A percentile compares a stretch with the other conserved stretches of the same genome.
Conservation (phyloP, 2,888 invertebrate species). For the Smittia aterrima region DNA sequence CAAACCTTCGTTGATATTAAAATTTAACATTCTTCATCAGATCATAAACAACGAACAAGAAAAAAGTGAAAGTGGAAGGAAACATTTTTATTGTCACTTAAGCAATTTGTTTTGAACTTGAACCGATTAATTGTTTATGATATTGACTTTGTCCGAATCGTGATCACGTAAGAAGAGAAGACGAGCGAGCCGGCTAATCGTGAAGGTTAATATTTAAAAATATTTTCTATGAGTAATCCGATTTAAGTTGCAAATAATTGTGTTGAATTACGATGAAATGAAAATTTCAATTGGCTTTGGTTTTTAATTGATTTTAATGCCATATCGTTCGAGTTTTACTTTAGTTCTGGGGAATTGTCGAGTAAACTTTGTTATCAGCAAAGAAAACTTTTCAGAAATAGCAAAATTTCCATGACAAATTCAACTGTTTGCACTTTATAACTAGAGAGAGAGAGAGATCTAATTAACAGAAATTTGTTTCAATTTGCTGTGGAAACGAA, state of each 20-base stretch:
- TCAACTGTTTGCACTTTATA: constrained; percentile 30
- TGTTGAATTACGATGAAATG: not conserved
- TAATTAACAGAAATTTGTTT: constrained; percentile 26
- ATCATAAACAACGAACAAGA: not conserved
- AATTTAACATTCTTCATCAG: not conserved
- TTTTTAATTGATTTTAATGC: constrained; percentile 14
- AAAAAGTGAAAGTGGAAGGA: not conserved
- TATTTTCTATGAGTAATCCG: not conserved
- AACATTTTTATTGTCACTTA: not conserved
- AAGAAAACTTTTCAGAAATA: constrained; percentile 1
- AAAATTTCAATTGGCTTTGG: constrained; percentile 31
- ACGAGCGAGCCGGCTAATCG: too few species aligned
- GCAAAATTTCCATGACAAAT: constrained; percentile 36
- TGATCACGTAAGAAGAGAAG: too few species aligned
- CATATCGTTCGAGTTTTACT: not conserved
- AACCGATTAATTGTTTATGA: too few species aligned
- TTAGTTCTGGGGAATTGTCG: not conserved
- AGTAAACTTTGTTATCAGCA: constrained; percentile 24
- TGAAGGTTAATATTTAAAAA: too few species aligned
- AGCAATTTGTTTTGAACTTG: not conserved
- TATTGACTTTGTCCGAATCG: too few species aligned
- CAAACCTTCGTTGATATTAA: constrained; percentile 6
- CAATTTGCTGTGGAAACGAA: constrained; percentile 28
- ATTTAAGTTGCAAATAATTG: constrained; percentile 33
- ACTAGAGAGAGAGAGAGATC: too few species aligned